A percentile compares a stretch with the other conserved stretches of the same genome.
phyloP scores from a whole-genome alignment of 2,113 vertebrate genomes.

The Solea senegalensis region DNA sequence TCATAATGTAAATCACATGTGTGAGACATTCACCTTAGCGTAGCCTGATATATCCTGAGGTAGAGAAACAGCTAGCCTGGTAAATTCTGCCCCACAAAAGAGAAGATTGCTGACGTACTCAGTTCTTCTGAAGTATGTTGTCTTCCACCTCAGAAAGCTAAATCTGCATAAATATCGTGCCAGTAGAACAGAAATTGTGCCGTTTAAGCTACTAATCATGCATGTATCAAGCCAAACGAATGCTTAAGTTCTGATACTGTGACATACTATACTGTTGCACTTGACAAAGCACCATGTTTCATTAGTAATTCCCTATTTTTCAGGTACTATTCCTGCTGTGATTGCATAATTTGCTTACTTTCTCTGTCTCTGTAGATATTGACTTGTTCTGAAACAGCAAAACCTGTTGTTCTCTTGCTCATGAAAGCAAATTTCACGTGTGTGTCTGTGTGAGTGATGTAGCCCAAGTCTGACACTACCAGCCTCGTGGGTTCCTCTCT shows the following conservation, averaged over 20 bases:
- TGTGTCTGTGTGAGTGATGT: slow-evolving; percentile 13
- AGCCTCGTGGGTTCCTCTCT: slow-evolving; percentile 6
- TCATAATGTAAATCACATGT: too few species aligned
- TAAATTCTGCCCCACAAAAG: too few species aligned
- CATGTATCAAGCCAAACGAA: slow-evolving; percentile 4
- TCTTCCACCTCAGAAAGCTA: neutral
- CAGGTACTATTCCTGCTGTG: neutral
- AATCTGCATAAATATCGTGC: neutral
- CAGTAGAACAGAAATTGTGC: slow-evolving; percentile 5
- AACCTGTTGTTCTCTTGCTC: neutral
- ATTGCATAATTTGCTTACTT: too few species aligned
- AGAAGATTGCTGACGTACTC: too few species aligned
- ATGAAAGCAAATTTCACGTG: neutral
- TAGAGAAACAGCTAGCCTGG: too few species aligned
- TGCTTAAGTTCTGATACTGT: slow-evolving; percentile 17
- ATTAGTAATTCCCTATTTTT: too few species aligned
- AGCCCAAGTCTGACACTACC: slow-evolving; percentile 19
- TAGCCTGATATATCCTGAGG: too few species aligned
- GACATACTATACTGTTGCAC: slow-evolving; percentile 11
- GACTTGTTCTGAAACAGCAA: slow-evolving; percentile 8
- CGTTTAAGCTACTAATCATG: slow-evolving; percentile 1
- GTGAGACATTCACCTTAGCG: too few species aligned
- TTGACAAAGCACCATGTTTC: slow-evolving; percentile 13
- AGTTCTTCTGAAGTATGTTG: too few species aligned
- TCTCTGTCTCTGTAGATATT: neutral